A percentile compares a stretch with the other conserved stretches of the same genome.
phyloP scores from a whole-genome alignment of 1,140 invertebrate genomes.

The Drosophila kanapiae region DNA sequence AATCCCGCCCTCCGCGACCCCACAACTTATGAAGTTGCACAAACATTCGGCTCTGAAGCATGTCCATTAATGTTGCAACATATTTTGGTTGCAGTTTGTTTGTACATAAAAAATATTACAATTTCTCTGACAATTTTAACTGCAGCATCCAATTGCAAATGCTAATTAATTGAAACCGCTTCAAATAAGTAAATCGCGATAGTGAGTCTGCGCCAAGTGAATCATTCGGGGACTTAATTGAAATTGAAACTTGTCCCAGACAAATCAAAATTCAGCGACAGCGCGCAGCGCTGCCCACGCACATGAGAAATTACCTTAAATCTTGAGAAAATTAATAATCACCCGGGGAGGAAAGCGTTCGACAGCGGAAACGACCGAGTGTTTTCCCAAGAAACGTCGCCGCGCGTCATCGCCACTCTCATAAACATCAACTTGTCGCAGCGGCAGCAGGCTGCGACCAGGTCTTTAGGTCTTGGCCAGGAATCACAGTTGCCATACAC shows the following conservation, averaged over 20 bases:
- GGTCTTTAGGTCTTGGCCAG: slow-evolving; percentile 37
- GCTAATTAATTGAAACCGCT: slow-evolving; percentile 58
- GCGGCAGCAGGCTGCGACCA: slow-evolving; percentile 32
- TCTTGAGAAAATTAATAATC: slow-evolving; percentile 66
- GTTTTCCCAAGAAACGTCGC: slow-evolving; percentile 64
- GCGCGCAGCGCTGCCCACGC: slow-evolving; percentile 29
- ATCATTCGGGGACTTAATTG: slow-evolving; percentile 44
- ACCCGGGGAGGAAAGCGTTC: slow-evolving; percentile 41
- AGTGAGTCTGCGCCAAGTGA: slow-evolving; percentile 12
- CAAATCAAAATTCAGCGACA: slow-evolving; percentile 44
- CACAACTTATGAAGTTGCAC: slow-evolving; percentile 29
- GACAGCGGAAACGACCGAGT: slow-evolving; percentile 68
- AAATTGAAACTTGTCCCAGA: slow-evolving; percentile 51
- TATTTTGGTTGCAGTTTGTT: slow-evolving; percentile 29
- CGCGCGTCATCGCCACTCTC: slow-evolving; percentile 56
- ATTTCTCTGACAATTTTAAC: slow-evolving; percentile 33
- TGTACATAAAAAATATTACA: slow-evolving; percentile 32
- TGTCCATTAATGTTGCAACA: slow-evolving; percentile 25
- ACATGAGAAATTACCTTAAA: slow-evolving; percentile 70
- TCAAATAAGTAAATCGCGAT: slow-evolving; percentile 18
- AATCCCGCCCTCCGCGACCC: background rate
- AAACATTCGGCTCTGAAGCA: slow-evolving; percentile 34
- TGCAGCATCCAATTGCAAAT: slow-evolving; percentile 1
- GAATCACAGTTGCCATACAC: background rate
- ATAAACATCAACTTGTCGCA: slow-evolving; percentile 47